Conservation (phyloP, 2,797 vertebrate genomes). For the Pipistrellus kuhlii region DNA sequence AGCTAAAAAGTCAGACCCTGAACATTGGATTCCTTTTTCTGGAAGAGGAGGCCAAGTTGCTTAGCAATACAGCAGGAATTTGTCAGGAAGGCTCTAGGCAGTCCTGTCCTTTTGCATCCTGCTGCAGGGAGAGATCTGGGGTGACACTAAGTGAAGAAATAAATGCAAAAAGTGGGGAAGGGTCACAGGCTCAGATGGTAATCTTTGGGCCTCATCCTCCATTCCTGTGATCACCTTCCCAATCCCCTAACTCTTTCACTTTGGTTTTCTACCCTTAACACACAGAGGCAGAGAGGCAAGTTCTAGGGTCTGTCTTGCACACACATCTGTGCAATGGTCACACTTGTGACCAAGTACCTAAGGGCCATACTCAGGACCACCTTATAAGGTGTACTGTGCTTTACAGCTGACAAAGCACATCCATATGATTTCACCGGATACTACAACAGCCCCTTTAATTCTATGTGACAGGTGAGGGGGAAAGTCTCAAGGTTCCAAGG, state of each 20-base stretch:
- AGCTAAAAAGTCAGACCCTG: slow-evolving; percentile 16
- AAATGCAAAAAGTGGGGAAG: background rate
- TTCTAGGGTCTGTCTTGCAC: background rate
- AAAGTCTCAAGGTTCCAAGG: background rate
- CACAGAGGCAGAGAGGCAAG: background rate
- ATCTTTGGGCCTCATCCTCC: background rate
- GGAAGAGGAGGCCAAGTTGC: slow-evolving; percentile 69
- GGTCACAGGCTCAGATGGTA: background rate
- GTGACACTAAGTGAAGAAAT: background rate
- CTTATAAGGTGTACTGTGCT: background rate
- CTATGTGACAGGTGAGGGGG: background rate
- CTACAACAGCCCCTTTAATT: background rate
- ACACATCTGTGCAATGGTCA: background rate
- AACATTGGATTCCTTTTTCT: slow-evolving; percentile 50
- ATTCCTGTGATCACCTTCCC: background rate
- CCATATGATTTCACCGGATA: background rate
- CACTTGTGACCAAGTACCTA: background rate
- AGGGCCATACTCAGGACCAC: background rate
- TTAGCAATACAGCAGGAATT: slow-evolving; percentile 73
- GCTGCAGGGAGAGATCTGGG: background rate
- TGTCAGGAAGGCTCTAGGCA: slow-evolving; percentile 56
- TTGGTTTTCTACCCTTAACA: background rate
- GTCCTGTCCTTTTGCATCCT: background rate
- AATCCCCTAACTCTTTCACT: background rate
- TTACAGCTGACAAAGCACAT: background rate